phyloP scores from a whole-genome alignment of 2,113 vertebrate genomes.

The Proteles cristata region DNA sequence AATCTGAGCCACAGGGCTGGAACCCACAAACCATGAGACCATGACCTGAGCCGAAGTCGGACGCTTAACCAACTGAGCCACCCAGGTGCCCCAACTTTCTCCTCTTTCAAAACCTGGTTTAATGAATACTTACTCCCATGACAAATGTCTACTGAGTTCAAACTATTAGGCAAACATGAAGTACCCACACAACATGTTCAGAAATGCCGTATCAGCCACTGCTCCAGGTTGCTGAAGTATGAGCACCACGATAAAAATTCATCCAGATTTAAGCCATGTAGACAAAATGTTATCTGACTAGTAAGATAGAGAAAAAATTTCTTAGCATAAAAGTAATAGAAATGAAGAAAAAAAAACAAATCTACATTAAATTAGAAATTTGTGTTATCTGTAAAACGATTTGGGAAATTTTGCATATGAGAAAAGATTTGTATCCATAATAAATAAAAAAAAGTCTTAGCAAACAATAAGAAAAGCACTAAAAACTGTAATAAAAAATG shows the following conservation, averaged over 20 bases:
- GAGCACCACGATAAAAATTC: not conserved
- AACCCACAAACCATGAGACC: too few relatives aligned
- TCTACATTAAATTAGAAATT: not conserved
- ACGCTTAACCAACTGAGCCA: too few relatives aligned
- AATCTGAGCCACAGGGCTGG: too few relatives aligned
- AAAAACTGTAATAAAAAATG: constrained; percentile 29
- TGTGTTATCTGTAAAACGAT: not conserved
- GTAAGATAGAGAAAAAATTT: not conserved
- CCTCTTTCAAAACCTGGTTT: not conserved
- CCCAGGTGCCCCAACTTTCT: not conserved
- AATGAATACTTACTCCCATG: not conserved
- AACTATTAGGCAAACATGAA: not conserved
- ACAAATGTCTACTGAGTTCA: not conserved
- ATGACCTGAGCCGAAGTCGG: too few relatives aligned
- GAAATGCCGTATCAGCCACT: not conserved
- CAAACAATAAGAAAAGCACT: not conserved
- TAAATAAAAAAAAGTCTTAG: not conserved
- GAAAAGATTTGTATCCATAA: not conserved
- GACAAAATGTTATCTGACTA: constrained; percentile 19
- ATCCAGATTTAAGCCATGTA: not conserved
- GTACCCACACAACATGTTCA: not conserved
- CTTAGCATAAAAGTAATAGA: not conserved
- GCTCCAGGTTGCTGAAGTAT: not conserved
- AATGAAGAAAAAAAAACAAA: not conserved
- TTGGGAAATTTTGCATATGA: not conserved